These are phyloP conservation scores for Dromococcyx pavoninus DNA, from an alignment of 2,797 vertebrate species.

Conservation along the genomic window DNA sequence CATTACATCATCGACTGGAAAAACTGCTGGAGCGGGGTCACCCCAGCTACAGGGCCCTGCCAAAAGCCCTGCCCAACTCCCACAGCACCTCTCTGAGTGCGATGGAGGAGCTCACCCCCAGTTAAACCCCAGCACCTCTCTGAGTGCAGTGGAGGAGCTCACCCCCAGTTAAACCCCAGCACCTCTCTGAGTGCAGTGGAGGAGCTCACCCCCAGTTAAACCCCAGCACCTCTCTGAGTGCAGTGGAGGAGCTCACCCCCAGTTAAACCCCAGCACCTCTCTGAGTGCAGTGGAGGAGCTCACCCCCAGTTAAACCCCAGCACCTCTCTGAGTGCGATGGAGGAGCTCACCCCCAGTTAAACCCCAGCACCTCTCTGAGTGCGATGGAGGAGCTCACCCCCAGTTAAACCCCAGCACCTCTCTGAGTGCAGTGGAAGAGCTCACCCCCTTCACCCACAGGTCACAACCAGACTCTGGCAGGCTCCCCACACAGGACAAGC, in stretches of 20 bases:
- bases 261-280: not conserved
- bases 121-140: not conserved
- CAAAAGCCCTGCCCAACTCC: not conserved
- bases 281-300: not conserved
- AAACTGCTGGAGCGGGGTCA: not conserved
- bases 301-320: not conserved
- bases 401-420: not conserved
- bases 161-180: not conserved
- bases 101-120: not conserved
- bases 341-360: not conserved
- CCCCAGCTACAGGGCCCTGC: not conserved
- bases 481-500: not conserved
- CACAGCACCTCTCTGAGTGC: not conserved
- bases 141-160: not conserved
- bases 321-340: not conserved
- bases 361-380: not conserved
- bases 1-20: not conserved
- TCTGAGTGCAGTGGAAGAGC: too few relatives aligned
- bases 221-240: not conserved
- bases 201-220: not conserved
- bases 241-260: not conserved
- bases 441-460: accelerated
- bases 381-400: not conserved
- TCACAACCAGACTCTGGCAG: not conserved
- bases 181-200: not conserved